phyloP scores from a whole-genome alignment of 2,113 vertebrate genomes.

The Mustela lutreola region DNA sequence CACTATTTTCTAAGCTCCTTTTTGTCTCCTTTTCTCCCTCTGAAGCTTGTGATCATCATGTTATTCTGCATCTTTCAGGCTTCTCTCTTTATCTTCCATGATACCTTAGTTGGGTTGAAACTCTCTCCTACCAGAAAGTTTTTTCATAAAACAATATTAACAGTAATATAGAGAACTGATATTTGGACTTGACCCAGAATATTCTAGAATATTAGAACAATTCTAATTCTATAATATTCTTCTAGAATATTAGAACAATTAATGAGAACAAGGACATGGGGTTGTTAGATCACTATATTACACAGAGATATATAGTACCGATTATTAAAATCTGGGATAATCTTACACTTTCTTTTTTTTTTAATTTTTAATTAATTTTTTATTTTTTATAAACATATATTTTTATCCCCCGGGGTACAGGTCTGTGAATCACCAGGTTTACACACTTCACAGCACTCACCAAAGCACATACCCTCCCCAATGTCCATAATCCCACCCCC shows the following conservation, averaged over 20 bases:
- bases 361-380: too few relatives aligned
- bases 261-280: not conserved
- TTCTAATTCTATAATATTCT: slow-evolving; percentile 37
- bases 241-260: slow-evolving; percentile 19
- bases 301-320: not conserved
- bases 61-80: not conserved
- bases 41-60: not conserved
- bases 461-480: too few relatives aligned
- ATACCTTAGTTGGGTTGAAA: slow-evolving; percentile 11
- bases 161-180: not conserved
- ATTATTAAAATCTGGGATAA: slow-evolving; percentile 11
- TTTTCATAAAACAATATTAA: slow-evolving; percentile 18
- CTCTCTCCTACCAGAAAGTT: not conserved
- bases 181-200: not conserved
- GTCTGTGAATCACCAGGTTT: too few relatives aligned
- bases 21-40: not conserved
- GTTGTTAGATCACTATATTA: not conserved
- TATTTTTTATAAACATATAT: too few relatives aligned
- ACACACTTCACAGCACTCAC: too few relatives aligned
- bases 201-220: slow-evolving; percentile 18
- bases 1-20: not conserved
- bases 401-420: too few relatives aligned
- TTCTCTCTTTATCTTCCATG: not conserved
- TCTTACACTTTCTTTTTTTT: not conserved
- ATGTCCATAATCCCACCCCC: too few relatives aligned